Base-by-base conservation (phyloP, 1,140 invertebrate genomes). In the Cydia splendana region DNA sequence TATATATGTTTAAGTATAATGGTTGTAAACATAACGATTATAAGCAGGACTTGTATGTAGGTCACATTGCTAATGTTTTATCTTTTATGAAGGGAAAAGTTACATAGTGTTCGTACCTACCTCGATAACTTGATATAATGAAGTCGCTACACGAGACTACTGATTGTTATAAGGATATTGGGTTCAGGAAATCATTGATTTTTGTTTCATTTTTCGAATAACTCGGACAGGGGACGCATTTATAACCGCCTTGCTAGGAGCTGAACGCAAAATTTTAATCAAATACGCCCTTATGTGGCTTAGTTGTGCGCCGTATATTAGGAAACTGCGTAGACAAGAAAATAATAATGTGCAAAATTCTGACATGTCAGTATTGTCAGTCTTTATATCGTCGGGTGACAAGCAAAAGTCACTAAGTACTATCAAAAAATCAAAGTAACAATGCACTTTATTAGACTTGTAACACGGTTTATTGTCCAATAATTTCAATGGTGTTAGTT, bases 51-150 rank as follows among this genome's bases (percentile, higher is more conserved):
- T 2, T 48, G 2, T 18, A 53, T 18, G 30, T 38, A 18, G 4
- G 67, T 71, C 30, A 45, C 18, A 45, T 71, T 18, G 38, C 67
- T 45, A 71, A 71, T 71, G n/a, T 71, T 71, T 71, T 38, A 38
- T 38, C 67, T 34, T 15, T 71, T n/a, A 42, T 18, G 3, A 38
- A 71, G 9, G 13, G 2, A 18, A n/a, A 42, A 42, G 7, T 71
- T 38, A n/a, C 65, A 4, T 34, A 12, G 51, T 18, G 51, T 7
- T n/a, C 2, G 57, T 62, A 62, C 0, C 51, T 62, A 62, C 5
- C 51, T 18, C 20, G 20, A 1, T 24, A 62, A 62, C n/a, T n/a
- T n/a, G 4, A n/a, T 53, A n/a, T 42, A 42, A 30, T 30, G 38
- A 10, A 42, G 9, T 42, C 7, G 9, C 7, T 42, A 42, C 1